phyloP scores from a whole-genome alignment of 2,797 vertebrate species.

The Bradypus variegatus region DNA sequence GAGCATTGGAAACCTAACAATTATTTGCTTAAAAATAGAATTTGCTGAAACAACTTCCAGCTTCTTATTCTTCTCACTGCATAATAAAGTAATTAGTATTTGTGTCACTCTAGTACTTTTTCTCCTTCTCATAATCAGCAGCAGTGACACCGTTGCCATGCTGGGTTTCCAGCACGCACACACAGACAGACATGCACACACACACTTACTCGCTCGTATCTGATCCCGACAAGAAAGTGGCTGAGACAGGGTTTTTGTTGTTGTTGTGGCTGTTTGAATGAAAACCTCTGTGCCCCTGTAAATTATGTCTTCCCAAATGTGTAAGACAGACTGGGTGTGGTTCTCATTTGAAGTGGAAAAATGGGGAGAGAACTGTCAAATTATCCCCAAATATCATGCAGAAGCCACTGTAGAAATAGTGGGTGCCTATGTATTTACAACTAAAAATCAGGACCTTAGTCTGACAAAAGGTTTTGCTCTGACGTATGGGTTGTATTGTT shows the following conservation, averaged over 20 bases:
- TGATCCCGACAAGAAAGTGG: neutral
- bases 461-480: neutral
- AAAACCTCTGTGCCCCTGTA: neutral
- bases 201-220: neutral
- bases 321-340: neutral
- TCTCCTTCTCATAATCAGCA: constrained; percentile 65
- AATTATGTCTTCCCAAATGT: neutral
- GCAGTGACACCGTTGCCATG: constrained; percentile 60
- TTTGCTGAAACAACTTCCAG: constrained; percentile 75
- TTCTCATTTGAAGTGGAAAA: neutral
- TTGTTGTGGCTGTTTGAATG: neutral
- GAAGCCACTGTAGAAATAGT: neutral
- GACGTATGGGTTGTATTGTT: neutral
- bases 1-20: constrained; percentile 70
- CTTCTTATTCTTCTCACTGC: constrained; percentile 69
- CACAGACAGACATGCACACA: too few relatives aligned
- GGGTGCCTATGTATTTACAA: neutral
- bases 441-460: constrained; percentile 6
- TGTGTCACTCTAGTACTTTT: constrained; percentile 72
- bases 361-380: neutral
- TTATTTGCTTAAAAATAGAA: constrained; percentile 79
- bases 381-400: neutral
- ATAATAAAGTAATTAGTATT: constrained; percentile 78
- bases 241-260: neutral
- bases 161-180: neutral